Evolutionary conservation across 2,113 vertebrate species (phyloP).

Genomic region (Lophura nycthemera): DNA sequence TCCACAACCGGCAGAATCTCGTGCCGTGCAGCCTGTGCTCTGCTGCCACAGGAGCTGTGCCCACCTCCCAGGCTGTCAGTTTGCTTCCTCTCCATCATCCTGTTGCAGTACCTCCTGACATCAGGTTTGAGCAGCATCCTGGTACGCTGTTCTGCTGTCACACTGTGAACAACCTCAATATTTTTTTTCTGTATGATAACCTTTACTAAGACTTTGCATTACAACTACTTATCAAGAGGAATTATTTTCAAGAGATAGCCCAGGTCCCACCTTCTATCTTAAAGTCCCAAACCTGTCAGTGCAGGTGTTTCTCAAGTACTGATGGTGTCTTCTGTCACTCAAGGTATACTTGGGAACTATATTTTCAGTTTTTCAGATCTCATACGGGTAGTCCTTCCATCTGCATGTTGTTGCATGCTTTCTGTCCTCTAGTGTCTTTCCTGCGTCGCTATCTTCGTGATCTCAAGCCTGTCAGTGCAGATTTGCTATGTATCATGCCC

Average conservation of each 20-base stretch:
- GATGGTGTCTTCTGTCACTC: neutral
- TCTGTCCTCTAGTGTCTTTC: neutral
- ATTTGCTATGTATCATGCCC: neutral
- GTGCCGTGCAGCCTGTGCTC: neutral
- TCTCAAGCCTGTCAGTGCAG: neutral
- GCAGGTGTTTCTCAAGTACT: neutral
- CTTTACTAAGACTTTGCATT: slow-evolving; percentile 23
- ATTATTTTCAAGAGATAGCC: slow-evolving; percentile 40
- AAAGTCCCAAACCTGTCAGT: slow-evolving; percentile 42
- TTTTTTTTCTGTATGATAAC: neutral
- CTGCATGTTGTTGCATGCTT: neutral
- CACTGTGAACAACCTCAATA: neutral
- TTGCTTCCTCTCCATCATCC: neutral
- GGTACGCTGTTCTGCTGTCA: neutral
- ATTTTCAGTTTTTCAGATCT: neutral
- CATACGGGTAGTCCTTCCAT: neutral
- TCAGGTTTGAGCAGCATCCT: neutral
- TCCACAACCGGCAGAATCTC: neutral
- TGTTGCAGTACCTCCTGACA: neutral
- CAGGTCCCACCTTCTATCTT: slow-evolving; percentile 66
- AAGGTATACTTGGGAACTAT: neutral
- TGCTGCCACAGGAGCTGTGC: neutral
- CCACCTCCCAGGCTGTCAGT: neutral
- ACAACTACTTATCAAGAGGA: slow-evolving; percentile 19
- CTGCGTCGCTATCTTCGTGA: neutral